Percentiles rank a stretch among this genome's conserved stretches.
phyloP scores from a whole-genome alignment of 2,888 invertebrate genomes.

The Habroteleia sp. region DNA sequence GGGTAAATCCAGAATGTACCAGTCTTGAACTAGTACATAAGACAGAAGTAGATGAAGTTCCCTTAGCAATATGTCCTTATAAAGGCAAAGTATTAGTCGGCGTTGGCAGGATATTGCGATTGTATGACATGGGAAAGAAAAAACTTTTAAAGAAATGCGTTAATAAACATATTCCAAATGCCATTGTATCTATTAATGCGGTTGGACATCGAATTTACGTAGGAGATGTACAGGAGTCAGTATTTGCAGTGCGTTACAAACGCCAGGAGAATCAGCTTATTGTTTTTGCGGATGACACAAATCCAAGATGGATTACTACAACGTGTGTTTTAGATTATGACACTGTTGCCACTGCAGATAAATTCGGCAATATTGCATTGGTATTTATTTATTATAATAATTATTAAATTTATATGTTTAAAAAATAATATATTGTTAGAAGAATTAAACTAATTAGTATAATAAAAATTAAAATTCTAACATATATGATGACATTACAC shows the following conservation, averaged over 20 bases:
- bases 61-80: constrained; percentile 93
- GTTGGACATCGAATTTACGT: constrained; percentile 97
- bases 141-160: constrained; percentile 98
- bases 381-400: constrained; percentile 80
- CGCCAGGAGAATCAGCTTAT: constrained; percentile 98
- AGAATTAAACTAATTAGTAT: background rate
- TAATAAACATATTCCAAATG: constrained; percentile 98
- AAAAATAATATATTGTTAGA: too few species aligned
- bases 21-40: constrained; percentile 95
- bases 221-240: constrained; percentile 97
- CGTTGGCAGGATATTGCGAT: constrained; percentile 93
- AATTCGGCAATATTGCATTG: constrained; percentile 97
- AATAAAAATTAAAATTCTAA: constrained; percentile 1
- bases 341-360: constrained; percentile 97
- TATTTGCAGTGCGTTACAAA: constrained; percentile 97
- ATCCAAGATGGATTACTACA: constrained; percentile 97
- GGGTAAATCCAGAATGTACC: constrained; percentile 88
- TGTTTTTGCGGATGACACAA: constrained; percentile 98
- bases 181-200: constrained; percentile 95
- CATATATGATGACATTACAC: constrained; percentile 21
- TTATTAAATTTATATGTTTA: constrained; percentile 7
- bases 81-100: constrained; percentile 96
- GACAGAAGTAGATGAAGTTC: constrained; percentile 95
- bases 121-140: constrained; percentile 98
- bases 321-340: constrained; percentile 96